Evolutionary conservation across 1,140 invertebrate genomes (phyloP), one percentile per base, ranked within the genome.

Genomic region (Drosophila kanapiae): DNA sequence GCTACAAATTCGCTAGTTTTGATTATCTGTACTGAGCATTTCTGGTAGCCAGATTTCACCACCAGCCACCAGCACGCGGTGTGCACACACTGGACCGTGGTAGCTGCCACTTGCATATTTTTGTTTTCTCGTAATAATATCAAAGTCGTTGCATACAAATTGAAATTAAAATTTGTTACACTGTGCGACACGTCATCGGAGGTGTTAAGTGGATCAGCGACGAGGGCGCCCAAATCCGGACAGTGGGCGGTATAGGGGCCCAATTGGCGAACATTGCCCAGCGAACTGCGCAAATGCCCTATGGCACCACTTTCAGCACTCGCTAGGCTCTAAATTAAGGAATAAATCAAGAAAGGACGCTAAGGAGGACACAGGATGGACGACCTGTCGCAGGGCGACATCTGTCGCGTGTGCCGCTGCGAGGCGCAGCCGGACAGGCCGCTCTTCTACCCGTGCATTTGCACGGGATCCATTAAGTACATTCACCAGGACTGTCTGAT

Each of bases 401-500:
- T 99, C 90, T 99, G 99, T 94, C 96, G 99, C 75, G 99, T 99
- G 60, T 99, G 99, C 94, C 95, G 99, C 70, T 98, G 97, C 75
- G 98, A 99, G 92, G 98, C 96, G 40, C 94, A 96, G 33, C 72
- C 72, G 33, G 94, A 95, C 72, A 95, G 97, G 77, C 98, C 97
- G 0, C 94, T 99, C 5, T 99, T 98, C 93, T 98, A 99, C 94
- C 99, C 99, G 0, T 99, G 99, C 93, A 98, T 99, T 57, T 99
- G 99, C 93, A 99, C 98, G 11, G 99, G 99, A 47, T 99, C 97
- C 75, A 99, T 99, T 70, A 99, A 99, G 94, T 99, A 97, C 95
- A 99, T 99, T 49, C 99, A 99, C 93, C 98, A 99, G 93, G 97
- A 97, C 90, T 98, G 97, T 92, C 93, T 97, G 37, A 95, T 97